phyloP scores from a whole-genome alignment of 2,797 vertebrate species.

The Lagocephalus sceleratus region DNA sequence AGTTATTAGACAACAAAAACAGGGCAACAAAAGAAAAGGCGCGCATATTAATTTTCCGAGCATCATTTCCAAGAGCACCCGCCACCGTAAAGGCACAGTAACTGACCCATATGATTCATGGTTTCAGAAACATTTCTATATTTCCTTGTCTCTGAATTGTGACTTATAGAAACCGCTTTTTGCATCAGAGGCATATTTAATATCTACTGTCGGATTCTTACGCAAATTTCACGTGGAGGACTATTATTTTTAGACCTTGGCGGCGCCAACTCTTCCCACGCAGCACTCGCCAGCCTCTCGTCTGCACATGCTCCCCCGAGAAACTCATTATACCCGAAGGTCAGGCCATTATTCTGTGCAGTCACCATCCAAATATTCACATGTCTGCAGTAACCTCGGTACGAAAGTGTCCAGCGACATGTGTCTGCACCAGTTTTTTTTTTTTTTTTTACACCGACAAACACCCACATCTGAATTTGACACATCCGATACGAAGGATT shows the following conservation, averaged over 20 bases:
- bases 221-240: too few relatives aligned
- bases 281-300: conserved; percentile 36
- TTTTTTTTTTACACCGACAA: neutral
- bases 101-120: too few relatives aligned
- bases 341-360: conserved; percentile 42
- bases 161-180: too few relatives aligned
- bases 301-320: conserved; percentile 50
- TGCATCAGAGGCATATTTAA: too few relatives aligned
- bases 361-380: conserved; percentile 31
- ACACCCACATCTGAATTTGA: conserved; percentile 12
- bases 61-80: too few relatives aligned
- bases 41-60: too few relatives aligned
- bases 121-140: too few relatives aligned
- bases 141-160: too few relatives aligned
- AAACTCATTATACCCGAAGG: conserved; percentile 57
- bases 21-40: too few relatives aligned
- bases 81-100: too few relatives aligned
- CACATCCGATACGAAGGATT: conserved; percentile 22
- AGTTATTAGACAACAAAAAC: too few relatives aligned
- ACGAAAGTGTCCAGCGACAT: neutral
- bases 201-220: too few relatives aligned
- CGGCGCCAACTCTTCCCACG: conserved; percentile 35
- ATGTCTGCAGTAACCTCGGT: conserved; percentile 9
- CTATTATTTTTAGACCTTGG: conserved; percentile 41
- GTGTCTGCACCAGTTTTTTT: neutral